phyloP scores from a whole-genome alignment of 2,888 invertebrate species.

The Eilema depressum region DNA sequence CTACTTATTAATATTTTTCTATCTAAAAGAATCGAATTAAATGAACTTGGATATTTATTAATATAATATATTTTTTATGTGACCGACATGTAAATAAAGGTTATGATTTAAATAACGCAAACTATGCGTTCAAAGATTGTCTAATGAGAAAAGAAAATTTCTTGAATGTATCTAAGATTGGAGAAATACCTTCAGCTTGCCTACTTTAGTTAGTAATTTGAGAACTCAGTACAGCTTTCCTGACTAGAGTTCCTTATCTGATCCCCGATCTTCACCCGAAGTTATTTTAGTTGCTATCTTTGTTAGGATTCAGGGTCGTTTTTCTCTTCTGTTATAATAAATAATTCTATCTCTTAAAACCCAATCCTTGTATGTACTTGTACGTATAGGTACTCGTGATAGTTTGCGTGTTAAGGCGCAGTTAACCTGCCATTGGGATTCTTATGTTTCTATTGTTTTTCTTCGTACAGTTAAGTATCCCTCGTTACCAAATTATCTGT shows the following conservation, averaged over 20 bases:
- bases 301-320: not conserved
- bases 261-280: not conserved
- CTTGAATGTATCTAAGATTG: not conserved
- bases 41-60: not conserved
- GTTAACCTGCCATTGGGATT: conserved; percentile 26
- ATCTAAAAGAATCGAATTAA: not conserved
- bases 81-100: too few relatives aligned
- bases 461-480: conserved; percentile 25
- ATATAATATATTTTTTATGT: too few relatives aligned
- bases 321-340: not conserved
- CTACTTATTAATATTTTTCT: too few relatives aligned
- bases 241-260: not conserved
- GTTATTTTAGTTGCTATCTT: conserved; percentile 2
- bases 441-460: conserved; percentile 32
- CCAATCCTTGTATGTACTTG: not conserved
- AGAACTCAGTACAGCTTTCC: not conserved
- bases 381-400: not conserved
- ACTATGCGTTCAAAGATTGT: too few relatives aligned
- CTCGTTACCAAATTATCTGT: conserved; percentile 27
- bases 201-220: not conserved
- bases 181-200: not conserved
- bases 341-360: not conserved
- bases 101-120: too few relatives aligned
- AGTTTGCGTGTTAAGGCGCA: conserved; percentile 32
- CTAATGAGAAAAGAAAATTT: not conserved